These are phyloP conservation scores for Urocitellus parryii DNA, from an alignment of 2,113 vertebrate genomes.

Conservation along the genomic window DNA sequence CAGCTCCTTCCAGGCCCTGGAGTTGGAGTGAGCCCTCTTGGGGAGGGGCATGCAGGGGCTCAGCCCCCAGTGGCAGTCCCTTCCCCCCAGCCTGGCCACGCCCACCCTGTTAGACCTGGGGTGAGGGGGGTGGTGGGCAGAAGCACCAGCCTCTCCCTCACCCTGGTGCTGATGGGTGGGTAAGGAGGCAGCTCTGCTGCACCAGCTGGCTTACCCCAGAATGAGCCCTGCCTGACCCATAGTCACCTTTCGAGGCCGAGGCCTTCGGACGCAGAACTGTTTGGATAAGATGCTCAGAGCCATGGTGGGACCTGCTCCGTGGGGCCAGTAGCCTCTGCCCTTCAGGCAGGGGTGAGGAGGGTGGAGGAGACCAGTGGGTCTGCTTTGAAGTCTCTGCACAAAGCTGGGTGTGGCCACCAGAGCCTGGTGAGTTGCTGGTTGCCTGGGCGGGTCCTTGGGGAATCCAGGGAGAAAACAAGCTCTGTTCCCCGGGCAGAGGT, in stretches of 20 bases:
- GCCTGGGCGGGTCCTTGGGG: neutral
- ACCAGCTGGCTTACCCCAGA: neutral
- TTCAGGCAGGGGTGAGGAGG: neutral
- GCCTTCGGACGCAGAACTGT: constrained; percentile 55
- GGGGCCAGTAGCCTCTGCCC: neutral
- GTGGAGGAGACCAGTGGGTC: neutral
- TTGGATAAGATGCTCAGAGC: constrained; percentile 53
- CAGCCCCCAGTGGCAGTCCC: neutral
- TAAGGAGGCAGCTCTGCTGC: neutral
- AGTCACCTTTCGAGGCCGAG: constrained; percentile 64
- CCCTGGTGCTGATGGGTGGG: fast-evolving
- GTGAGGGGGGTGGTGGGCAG: too few species aligned
- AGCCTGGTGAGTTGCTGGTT: neutral
- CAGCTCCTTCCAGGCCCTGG: neutral
- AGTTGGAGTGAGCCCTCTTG: neutral
- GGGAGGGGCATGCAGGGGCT: neutral
- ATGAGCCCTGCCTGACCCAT: neutral
- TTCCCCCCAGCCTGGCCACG: neutral
- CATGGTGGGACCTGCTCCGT: neutral
- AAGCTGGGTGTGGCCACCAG: neutral
- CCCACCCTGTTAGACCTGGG: too few species aligned
- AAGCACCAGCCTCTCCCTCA: too few species aligned
- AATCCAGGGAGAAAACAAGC: constrained; percentile 26
- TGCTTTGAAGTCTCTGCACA: neutral
- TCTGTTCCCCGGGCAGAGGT: neutral